Base-by-base conservation (phyloP, 2,797 vertebrate genomes). In the Diplodus puntazzo region DNA sequence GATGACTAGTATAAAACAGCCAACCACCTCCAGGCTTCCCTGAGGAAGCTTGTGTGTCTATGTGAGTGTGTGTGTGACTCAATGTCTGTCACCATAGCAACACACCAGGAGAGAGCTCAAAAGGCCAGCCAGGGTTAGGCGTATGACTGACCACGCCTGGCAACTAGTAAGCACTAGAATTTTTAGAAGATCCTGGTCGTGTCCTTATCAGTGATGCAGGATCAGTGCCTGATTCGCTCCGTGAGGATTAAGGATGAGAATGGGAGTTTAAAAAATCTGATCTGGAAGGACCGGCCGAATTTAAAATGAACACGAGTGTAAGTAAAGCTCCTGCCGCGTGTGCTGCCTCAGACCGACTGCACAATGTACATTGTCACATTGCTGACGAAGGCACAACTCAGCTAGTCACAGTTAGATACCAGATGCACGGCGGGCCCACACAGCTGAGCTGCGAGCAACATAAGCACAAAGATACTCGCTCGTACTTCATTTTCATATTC, bases 41-140 rank as follows among this genome's bases (percentile, higher is more conserved):
- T 70, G 66, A 79, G 77, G 75, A 77, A 67, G 59, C 80, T 78
- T 54, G 64, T 77, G 46, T 69, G 67, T 58, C 53, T 39, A 62
- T 70, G 59, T 53, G 75, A 42, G n/a, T 69, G 50, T 84, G 34
- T 77, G 52, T 83, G 72, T 85, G 88, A 89, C 83, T 93, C 84
- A 88, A 64, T 83, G 92, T 93, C 92, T 92, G 87, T 93, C 89
- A 81, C 93, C 88, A 94, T 94, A 79, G 92, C 86, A 93, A 94
- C 92, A 88, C 87, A 84, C 71, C 55, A 69, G 86, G 73, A 85
- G 72, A 87, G 65, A 64, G 83, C 79, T 82, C 46, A 53, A 89
- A 88, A 90, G 89, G 90, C 81, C 90, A 87, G 84, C 68, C 46
- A 27, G 88, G 88, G 92, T 90, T 88, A 90, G 83, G 75, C 54